Conservation (phyloP, 2,888 invertebrate species). For the Pedicia rivosa region DNA sequence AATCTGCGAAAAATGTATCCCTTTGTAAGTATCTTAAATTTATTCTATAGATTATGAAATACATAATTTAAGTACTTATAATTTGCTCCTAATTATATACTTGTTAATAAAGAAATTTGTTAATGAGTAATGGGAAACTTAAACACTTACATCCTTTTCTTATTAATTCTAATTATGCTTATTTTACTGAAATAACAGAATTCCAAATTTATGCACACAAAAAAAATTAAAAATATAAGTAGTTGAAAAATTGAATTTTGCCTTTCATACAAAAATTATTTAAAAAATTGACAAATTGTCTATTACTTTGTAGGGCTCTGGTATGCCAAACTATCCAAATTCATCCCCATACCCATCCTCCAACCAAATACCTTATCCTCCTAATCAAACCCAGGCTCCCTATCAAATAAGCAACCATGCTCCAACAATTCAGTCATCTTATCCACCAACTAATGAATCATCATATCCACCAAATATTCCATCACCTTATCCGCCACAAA, state of each 20-base stretch:
- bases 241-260: no score
- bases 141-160: no score
- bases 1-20: slow-evolving; percentile 6
- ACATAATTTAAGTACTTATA: no score
- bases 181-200: no score
- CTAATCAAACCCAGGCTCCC: slow-evolving; percentile 2
- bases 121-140: no score
- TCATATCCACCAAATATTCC: neutral
- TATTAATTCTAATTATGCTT: no score
- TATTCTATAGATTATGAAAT: neutral
- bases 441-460: slow-evolving; percentile 1
- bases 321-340: slow-evolving; percentile 5
- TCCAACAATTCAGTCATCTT: no score
- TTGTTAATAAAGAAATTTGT: no score
- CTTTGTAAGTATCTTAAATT: neutral
- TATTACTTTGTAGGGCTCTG: slow-evolving; percentile 4
- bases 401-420: neutral
- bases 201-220: no score
- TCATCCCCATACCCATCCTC: slow-evolving; percentile 2
- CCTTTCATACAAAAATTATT: no score
- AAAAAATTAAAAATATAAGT: no score
- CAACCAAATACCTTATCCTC: slow-evolving; percentile 3
- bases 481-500: neutral
- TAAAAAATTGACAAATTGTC: neutral
- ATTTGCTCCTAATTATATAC: no score